Base-by-base conservation (phyloP, 2,888 invertebrate species). In the Dicycla oo region DNA sequence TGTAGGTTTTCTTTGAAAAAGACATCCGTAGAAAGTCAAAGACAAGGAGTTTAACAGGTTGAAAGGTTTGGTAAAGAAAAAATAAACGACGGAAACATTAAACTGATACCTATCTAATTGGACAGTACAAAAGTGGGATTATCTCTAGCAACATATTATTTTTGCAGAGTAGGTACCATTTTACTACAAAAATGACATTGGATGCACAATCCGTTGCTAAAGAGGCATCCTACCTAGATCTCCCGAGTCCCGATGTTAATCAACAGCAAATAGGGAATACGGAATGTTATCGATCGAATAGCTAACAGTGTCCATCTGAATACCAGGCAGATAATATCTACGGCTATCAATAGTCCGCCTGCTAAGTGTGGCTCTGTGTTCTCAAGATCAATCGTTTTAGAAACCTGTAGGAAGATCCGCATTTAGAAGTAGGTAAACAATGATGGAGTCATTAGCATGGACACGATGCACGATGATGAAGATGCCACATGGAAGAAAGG, bases 281-380 rank as follows among this genome's bases (percentile, higher is more conserved):
- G 61, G 73, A 43, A 73, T 67, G 26, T 61, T 67, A 74, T 56
- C 73, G n/a, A 43, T 47, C 15, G 54, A 57, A 71, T 64, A 43
- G 20, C 40, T 13, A 51, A 49, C 56, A 57, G 66, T 40, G 53
- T 49, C 34, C 34, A 49, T 40, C 43, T 67, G 43, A 61, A 56
- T 56, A 30, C 73, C 54, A 18, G 2, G 0, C 18, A 38, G 56
- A 73, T 67, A 43, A 54, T 20, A 67, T 54, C n/a, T 43, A 43
- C 13, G 38, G 65, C 60, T 30, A 54, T 73, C 67, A 34, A 23
- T 26, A 60, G 18, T 53, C 43, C 18, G 3, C 23, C 45, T 6
- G 30, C 45, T 51, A 15, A n/a, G 2, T 57, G 64, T 20, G 51
- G 49, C 34, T 45, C 26, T 47, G 15, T 34, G 15, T 66, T 38